These are phyloP conservation scores for Zaprionus taronus DNA, from an alignment of 1,140 invertebrate species.

Conservation along the genomic window DNA sequence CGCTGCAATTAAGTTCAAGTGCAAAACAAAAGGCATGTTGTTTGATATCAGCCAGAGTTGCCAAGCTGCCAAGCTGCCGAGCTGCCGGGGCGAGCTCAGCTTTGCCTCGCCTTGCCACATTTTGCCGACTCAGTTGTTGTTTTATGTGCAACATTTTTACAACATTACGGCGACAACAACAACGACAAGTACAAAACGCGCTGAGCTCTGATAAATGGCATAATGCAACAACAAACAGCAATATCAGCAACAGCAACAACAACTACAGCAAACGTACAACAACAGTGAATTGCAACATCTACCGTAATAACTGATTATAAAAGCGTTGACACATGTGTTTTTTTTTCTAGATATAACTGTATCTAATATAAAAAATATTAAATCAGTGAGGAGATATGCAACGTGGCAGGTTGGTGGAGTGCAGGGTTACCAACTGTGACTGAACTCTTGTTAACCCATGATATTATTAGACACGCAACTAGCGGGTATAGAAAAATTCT, in stretches of 20 bases:
- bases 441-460: too few relatives aligned
- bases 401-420: neutral
- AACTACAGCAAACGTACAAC: constrained; percentile 21
- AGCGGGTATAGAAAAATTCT: too few relatives aligned
- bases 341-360: neutral
- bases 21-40: constrained; percentile 80
- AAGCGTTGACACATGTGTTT: constrained; percentile 50
- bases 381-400: neutral
- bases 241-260: constrained; percentile 26
- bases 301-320: constrained; percentile 73
- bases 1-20: constrained; percentile 78
- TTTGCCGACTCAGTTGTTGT: constrained; percentile 63
- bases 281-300: constrained; percentile 55
- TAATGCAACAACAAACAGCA: constrained; percentile 25
- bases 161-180: constrained; percentile 58
- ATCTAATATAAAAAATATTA: neutral
- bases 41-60: constrained; percentile 66
- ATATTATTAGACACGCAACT: neutral
- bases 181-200: constrained; percentile 20
- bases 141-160: constrained; percentile 69
- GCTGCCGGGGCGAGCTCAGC: constrained; percentile 4
- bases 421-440: too few relatives aligned
- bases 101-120: constrained; percentile 17
- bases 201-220: constrained; percentile 38
- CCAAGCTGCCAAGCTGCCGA: neutral